phyloP scores from a whole-genome alignment of 2,797 vertebrate species.

The Synanceia verrucosa region DNA sequence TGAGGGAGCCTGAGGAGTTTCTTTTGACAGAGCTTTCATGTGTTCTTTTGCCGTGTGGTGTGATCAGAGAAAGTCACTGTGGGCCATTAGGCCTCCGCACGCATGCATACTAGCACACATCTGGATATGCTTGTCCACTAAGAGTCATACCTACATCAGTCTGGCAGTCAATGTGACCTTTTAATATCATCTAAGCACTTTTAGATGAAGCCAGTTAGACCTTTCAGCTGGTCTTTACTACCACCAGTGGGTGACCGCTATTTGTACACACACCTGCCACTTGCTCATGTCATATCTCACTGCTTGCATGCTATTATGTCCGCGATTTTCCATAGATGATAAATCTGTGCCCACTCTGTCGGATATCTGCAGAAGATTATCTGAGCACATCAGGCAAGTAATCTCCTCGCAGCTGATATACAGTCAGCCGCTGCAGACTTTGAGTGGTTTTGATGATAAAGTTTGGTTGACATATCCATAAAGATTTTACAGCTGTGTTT shows the following conservation, averaged over 20 bases:
- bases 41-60: conserved; percentile 34
- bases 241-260: conserved; percentile 10
- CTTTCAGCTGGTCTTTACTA: conserved; percentile 18
- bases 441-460: conserved; percentile 31
- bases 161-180: conserved; percentile 59
- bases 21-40: conserved; percentile 63
- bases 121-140: conserved; percentile 69
- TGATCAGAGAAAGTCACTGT: conserved; percentile 62
- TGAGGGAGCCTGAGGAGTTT: conserved; percentile 68
- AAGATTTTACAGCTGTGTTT: conserved; percentile 70
- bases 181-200: conserved; percentile 49
- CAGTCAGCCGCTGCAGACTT: conserved; percentile 13
- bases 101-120: conserved; percentile 66
- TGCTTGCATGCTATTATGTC: not conserved
- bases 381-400: not conserved
- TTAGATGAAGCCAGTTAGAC: conserved; percentile 51
- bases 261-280: conserved; percentile 23
- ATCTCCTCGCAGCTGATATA: conserved; percentile 7
- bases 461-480: conserved; percentile 60
- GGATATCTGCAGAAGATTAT: conserved; percentile 5
- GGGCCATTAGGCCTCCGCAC: conserved; percentile 66
- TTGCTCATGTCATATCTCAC: conserved; percentile 30
- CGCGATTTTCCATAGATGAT: conserved; percentile 25
- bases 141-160: conserved; percentile 54
- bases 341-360: conserved; percentile 12